A percentile compares a stretch with the other conserved stretches of the same genome.
phyloP scores from a whole-genome alignment of 2,113 vertebrate genomes.

The Nerophis lumbriciformis region DNA sequence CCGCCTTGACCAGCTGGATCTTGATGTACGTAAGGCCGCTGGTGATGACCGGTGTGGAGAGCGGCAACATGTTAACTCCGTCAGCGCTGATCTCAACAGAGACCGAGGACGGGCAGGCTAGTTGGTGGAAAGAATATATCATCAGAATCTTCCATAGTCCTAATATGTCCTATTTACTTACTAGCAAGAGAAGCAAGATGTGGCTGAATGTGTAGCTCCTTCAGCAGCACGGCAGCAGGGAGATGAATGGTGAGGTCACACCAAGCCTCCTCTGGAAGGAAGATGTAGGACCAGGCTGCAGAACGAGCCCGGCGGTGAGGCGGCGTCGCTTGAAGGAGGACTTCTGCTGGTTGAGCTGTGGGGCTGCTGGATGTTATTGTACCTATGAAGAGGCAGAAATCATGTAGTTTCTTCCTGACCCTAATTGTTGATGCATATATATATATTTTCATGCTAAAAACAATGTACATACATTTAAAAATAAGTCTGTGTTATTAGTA shows the following conservation, averaged over 20 bases:
- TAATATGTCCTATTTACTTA: slow-evolving; percentile 61
- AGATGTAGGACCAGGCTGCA: slow-evolving; percentile 98
- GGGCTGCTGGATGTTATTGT: slow-evolving; percentile 98
- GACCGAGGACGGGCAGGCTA: slow-evolving; percentile 95
- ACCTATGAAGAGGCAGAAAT: slow-evolving; percentile 64
- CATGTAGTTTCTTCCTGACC: not conserved
- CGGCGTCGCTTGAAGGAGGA: slow-evolving; percentile 92
- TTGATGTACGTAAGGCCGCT: slow-evolving; percentile 97
- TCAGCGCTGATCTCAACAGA: slow-evolving; percentile 98
- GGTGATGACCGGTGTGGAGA: slow-evolving; percentile 93
- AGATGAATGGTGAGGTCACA: slow-evolving; percentile 98
- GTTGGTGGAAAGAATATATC: not conserved
- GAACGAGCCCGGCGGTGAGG: slow-evolving; percentile 93
- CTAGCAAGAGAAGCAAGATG: slow-evolving; percentile 96
- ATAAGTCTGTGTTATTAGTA: too few relatives aligned
- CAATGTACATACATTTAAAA: too few relatives aligned
- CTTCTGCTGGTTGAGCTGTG: slow-evolving; percentile 95
- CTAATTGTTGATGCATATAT: too few relatives aligned
- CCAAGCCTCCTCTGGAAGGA: slow-evolving; percentile 97
- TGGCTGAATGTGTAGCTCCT: slow-evolving; percentile 97
- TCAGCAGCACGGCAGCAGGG: slow-evolving; percentile 91
- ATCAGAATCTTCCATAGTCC: not conserved
- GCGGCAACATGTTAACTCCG: slow-evolving; percentile 94
- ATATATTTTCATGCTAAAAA: too few relatives aligned
- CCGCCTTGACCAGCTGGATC: slow-evolving; percentile 96